Base-by-base conservation (phyloP, 2,113 vertebrate genomes). In the Oxyura jamaicensis region DNA sequence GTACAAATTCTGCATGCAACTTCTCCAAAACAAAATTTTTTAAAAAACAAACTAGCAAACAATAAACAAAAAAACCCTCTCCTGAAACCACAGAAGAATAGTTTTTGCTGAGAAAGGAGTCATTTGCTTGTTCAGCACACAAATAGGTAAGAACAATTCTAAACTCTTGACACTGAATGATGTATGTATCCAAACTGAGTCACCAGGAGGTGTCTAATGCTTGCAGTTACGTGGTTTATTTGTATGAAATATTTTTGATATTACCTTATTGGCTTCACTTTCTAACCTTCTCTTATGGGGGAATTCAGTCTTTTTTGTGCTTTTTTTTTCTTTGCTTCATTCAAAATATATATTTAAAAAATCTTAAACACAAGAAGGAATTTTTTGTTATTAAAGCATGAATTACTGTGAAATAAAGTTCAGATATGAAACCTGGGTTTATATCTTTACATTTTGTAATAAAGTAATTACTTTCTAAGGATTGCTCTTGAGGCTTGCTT, bases 181-280 rank as follows among this genome's bases (percentile, higher is more conserved):
- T 82, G 12, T 56, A 21, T 13, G 3, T 85, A 73, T 56, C 62
- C 42, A 76, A 91, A 58, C 36, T 68, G 95, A 95, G 73, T 95
- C 94, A 94, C 19, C 78, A 95, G 94, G 77, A 96, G 87, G 36
- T 80, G 31, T 73, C 58, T 76, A 93, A 91, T 73, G 55, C 29
- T 90, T 93, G 58, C 77, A 92, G 7, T 93, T 87, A 44, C 2
- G 8, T 82, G 55, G 21, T 81, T 77, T 87, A 46, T 72, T 91
- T 92, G 52, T 83, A 60, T 74, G 52, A 87, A 91, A 35, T 80
- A 48, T 55, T 91, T 84, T 6, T 65, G 42, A 68, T 83, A 50
- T 41, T 92, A 20, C 29, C 21, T 86, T 86, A 13, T 4, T 87
- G 42, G 17, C 63, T 83, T 91, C 26, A 7, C 52, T 93, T 86